Evolutionary conservation across 2,888 invertebrate species (phyloP), one percentile per base, ranked within the genome.

Genomic region (Euzophera pinguis): DNA sequence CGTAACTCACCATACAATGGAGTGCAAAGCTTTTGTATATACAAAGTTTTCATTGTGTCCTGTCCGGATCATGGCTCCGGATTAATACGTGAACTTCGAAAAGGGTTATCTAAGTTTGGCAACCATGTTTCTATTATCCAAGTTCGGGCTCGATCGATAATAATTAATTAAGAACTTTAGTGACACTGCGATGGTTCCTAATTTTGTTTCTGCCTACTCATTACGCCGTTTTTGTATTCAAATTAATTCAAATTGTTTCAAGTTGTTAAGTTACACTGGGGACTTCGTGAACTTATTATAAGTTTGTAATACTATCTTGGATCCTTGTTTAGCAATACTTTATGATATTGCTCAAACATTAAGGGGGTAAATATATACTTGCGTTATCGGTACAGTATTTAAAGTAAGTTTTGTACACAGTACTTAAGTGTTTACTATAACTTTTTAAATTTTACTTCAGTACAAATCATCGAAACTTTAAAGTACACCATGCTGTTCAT

Each of bases 31-130:
- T 80, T 75, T 69, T 59, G 61, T 66, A 66, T 62, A 50, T 56
- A 54, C 54, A 42, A 71, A 81, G 78, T 79, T 81, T 81, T 80
- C 81, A 83, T 83, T 84, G 80, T 83, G 74, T 78, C 73, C 70
- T 66, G 64, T 56, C 58, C 69, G 79, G 79, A 84, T 85, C 85
- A 86, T n/a, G n/a, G n/a, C 65, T 56, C 58, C 69, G 79, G 79
- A 84, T 85, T 85, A 86, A 85, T 87, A 81, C 81, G 75, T 81
- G 79, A 85, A 84, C 75, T 84, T 82, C 65, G 60, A 70, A 78
- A 82, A 84, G 84, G 84, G 80, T 85, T 83, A 81, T 79, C 83
- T 80, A 81, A 84, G 83, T 84, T 81, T 57, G 72, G 78, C 75
- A 72, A 80, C 80, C 78, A 74, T 79, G 81, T 81, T 83, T 78